These are phyloP conservation scores for Uria lomvia DNA, from an alignment of 2,113 vertebrate species.

Conservation along the genomic window DNA sequence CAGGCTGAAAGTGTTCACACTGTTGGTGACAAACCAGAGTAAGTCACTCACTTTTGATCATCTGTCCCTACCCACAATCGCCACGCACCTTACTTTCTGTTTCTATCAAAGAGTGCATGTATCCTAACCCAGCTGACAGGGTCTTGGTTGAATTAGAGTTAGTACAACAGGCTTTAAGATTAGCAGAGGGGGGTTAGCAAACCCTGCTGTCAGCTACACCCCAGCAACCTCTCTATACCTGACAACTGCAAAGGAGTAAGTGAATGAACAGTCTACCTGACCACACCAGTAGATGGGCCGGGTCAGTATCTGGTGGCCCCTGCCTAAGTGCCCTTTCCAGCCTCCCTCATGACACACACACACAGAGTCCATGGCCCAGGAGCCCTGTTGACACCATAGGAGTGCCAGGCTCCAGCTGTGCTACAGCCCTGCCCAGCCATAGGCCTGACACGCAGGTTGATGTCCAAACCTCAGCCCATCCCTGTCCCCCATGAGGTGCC, in stretches of 20 bases:
- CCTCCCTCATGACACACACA: neutral
- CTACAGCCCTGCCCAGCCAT: neutral
- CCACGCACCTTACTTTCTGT: neutral
- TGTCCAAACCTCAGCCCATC: neutral
- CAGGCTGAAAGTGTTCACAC: neutral
- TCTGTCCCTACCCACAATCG: neutral
- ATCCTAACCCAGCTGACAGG: neutral
- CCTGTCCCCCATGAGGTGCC: neutral
- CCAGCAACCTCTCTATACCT: neutral
- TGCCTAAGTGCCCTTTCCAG: neutral
- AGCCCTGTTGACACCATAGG: rapidly evolving
- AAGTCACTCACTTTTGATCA: neutral
- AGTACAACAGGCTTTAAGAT: neutral
- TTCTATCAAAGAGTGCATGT: neutral
- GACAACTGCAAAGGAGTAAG: neutral
- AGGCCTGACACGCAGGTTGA: neutral
- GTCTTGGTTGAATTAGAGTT: neutral
- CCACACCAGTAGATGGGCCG: neutral
- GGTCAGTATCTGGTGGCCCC: neutral
- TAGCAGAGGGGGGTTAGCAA: neutral
- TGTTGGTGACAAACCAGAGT: neutral
- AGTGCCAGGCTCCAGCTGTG: neutral
- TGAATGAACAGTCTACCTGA: neutral
- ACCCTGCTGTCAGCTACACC: neutral
- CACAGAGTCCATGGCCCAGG: neutral